phyloP scores from a whole-genome alignment of 1,140 invertebrate species.

The Proctacanthus coquilletti region DNA sequence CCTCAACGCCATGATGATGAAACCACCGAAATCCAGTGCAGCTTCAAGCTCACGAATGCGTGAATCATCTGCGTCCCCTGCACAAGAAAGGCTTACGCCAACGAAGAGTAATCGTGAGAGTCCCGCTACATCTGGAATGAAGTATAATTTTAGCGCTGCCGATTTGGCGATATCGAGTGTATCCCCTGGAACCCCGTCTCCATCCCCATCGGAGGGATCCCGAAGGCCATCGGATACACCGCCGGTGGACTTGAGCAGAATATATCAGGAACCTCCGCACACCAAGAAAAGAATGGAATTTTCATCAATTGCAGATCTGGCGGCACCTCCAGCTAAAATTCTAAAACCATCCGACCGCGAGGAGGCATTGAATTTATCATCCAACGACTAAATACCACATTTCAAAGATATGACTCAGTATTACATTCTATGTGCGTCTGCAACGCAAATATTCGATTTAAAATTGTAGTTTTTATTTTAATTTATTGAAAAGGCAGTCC shows the following conservation, averaged over 20 bases:
- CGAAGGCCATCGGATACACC: conserved; percentile 18
- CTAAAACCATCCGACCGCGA: conserved; percentile 48
- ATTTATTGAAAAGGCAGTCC: too few relatives aligned
- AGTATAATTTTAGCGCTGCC: conserved; percentile 31
- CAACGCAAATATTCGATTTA: too few relatives aligned
- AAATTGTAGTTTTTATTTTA: too few relatives aligned
- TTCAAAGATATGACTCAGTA: too few relatives aligned
- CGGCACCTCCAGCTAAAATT: conserved; percentile 25
- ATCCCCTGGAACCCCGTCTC: conserved; percentile 25
- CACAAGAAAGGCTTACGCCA: conserved; percentile 26
- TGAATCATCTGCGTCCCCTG: conserved; percentile 28
- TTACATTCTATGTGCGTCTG: too few relatives aligned
- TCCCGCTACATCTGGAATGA: conserved; percentile 18
- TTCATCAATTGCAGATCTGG: conserved; percentile 28
- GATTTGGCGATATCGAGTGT: conserved; percentile 32
- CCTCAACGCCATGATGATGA: conserved; percentile 33
- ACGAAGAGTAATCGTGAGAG: conserved; percentile 15
- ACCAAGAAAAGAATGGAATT: conserved; percentile 30
- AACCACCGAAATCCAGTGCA: conserved; percentile 26
- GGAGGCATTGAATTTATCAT: conserved; percentile 21
- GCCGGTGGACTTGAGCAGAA: conserved; percentile 19
- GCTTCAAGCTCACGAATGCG: conserved; percentile 16
- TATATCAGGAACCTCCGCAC: conserved; percentile 20
- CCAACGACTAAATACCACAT: too few relatives aligned
- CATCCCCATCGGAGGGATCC: conserved; percentile 21